Base-by-base conservation (phyloP, 2,113 vertebrate genomes). In the Gorilla gorilla region DNA sequence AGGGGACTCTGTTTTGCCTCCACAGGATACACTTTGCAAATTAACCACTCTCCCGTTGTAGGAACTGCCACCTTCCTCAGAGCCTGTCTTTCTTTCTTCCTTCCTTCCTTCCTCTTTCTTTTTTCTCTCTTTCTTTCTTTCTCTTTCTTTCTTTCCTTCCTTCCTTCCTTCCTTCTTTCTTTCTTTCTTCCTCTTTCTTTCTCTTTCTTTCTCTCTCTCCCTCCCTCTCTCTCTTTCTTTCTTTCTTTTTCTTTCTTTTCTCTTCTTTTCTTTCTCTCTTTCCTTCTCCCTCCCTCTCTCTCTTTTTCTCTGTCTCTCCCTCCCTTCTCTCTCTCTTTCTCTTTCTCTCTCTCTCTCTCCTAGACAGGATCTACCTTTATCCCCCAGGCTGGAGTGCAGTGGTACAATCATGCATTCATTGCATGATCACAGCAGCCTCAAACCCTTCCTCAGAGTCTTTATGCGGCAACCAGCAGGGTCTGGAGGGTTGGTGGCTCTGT, bases 131-230 rank as follows among this genome's bases (percentile, higher is more conserved):
- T 10, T 0, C 9, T 27, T 25, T 4, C 57, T 40, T 25, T 10
- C 0, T 25, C 12, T 27, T 27, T 2, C 2, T 57, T 7, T 12
- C 25, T 12, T 61, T 0, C 10, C 11, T 59, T 0, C 9, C 10
- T 4, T 1, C 55, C 8, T 8, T 2, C 17, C 3, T 22, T 6
- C 2, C 0, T 10, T 8, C 3, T 25, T 23, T 23, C 22, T 10
- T 0, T 3, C 2, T 8, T 22, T 57, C 6, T 5, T 55, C 20
- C 55, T 20, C 6, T 57, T 3, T 9, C 8, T 57, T 20, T 20
- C 55, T 22, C 10, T 57, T 20, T 59, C 0, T 23, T 22, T 57
- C 3, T 20, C 55, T 55, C 6, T 8, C 1, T 8, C 18, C 2
- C 6, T 55, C 55, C 8, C 1, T 9, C 57, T 12, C 8, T 3